These are phyloP conservation scores for Oncorhynchus mykiss DNA, from an alignment of 2,113 vertebrate species.

Conservation along the genomic window DNA sequence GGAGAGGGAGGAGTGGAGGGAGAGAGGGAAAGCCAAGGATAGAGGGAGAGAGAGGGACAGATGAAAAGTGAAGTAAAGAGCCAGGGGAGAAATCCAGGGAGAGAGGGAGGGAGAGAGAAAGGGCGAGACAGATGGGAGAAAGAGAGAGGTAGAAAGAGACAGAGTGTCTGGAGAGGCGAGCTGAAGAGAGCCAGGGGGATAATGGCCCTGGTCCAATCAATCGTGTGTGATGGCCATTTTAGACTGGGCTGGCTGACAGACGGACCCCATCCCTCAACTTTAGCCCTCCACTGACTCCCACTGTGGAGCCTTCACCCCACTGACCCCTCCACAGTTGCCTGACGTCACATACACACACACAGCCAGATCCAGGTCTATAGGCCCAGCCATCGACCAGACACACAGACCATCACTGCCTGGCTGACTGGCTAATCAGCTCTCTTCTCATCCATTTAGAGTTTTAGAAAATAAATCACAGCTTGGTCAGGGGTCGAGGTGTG, in stretches of 20 bases:
- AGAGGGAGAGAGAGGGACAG: neutral
- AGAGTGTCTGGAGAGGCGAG: slow-evolving; percentile 19
- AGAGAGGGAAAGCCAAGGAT: slow-evolving; percentile 19
- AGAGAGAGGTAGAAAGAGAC: slow-evolving; percentile 16
- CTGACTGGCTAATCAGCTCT: slow-evolving; percentile 8
- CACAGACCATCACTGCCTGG: neutral
- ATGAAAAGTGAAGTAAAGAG: neutral
- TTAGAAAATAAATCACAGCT: slow-evolving; percentile 20
- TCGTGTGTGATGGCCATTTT: slow-evolving; percentile 72
- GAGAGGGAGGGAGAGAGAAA: slow-evolving; percentile 28
- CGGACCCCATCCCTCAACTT: slow-evolving; percentile 63
- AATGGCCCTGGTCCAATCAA: slow-evolving; percentile 72
- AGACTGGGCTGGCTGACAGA: slow-evolving; percentile 58
- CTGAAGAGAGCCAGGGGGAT: slow-evolving; percentile 61
- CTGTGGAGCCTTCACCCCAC: slow-evolving; percentile 25
- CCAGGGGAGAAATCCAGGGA: slow-evolving; percentile 12
- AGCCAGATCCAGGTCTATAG: slow-evolving; percentile 24
- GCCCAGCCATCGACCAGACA: neutral
- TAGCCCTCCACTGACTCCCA: slow-evolving; percentile 57
- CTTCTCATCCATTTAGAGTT: slow-evolving; percentile 29
- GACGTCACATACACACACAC: slow-evolving; percentile 17
- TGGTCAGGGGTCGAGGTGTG: neutral
- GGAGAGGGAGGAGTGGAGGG: neutral
- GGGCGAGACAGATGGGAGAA: neutral
- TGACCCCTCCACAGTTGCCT: neutral